A percentile compares a stretch with the other conserved stretches of the same genome.
Evolutionary conservation across 1,140 invertebrate species (phyloP).

Genomic region (Halyomorpha halys): DNA sequence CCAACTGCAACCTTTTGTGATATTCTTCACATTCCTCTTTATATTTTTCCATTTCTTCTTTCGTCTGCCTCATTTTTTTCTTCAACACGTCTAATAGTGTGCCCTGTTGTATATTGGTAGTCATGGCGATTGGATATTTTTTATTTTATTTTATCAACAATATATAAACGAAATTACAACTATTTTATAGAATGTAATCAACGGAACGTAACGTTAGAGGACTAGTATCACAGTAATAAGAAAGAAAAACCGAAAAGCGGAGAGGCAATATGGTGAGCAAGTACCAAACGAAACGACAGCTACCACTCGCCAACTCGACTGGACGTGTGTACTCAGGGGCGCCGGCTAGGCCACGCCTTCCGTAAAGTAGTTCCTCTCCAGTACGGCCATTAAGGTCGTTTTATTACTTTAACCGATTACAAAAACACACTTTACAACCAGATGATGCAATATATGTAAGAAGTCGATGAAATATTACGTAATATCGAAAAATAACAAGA

Average conservation of each 20-base stretch:
- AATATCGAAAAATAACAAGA: neutral
- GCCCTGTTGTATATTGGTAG: conserved; percentile 73
- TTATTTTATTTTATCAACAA: no score
- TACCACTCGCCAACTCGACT: conserved; percentile 24
- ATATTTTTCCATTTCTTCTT: conserved; percentile 94
- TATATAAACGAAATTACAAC: no score
- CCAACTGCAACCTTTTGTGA: conserved; percentile 78
- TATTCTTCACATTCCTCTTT: conserved; percentile 91
- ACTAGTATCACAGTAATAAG: no score
- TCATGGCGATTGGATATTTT: conserved; percentile 43
- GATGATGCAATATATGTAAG: no score
- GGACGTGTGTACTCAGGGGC: conserved; percentile 12
- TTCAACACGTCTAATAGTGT: conserved; percentile 90
- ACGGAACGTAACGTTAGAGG: no score
- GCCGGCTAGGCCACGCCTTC: conserved; percentile 10
- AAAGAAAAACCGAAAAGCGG: no score
- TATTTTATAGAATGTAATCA: no score
- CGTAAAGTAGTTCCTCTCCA: conserved; percentile 2
- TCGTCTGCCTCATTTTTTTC: conserved; percentile 98
- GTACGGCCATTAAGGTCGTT: no score
- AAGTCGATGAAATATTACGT: no score
- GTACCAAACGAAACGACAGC: conserved; percentile 15
- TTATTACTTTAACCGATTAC: no score
- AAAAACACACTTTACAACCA: no score
- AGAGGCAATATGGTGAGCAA: conserved; percentile 13